A percentile compares a stretch with the other conserved stretches of the same genome.
Evolutionary conservation across 2,888 invertebrate genomes (phyloP).

Genomic region (Clostera curtula): DNA sequence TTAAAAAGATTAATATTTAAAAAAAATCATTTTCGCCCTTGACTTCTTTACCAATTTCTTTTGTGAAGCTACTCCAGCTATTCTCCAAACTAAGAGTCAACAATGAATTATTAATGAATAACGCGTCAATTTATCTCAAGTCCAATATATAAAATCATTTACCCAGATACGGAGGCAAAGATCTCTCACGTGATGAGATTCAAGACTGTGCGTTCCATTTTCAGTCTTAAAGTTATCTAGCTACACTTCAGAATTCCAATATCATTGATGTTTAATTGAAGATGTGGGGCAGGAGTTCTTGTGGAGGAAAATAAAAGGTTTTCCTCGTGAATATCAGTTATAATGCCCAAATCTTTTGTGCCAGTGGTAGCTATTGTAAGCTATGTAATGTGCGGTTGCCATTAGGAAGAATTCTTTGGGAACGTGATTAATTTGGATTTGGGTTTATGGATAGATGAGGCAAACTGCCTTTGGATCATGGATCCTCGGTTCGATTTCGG

Average conservation of each 20-base stretch:
- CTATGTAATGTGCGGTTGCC: slow-evolving; percentile 9
- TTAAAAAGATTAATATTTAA: too few species aligned
- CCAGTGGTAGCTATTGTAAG: slow-evolving; percentile 14
- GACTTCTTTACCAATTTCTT: too few species aligned
- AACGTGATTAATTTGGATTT: too few species aligned
- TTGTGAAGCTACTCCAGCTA: too few species aligned
- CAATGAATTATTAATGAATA: slow-evolving; percentile 12
- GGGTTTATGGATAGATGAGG: too few species aligned
- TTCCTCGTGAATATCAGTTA: slow-evolving; percentile 5
- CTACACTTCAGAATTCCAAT: not conserved
- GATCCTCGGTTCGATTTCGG: too few species aligned
- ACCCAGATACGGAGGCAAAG: not conserved
- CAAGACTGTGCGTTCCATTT: not conserved
- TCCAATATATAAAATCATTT: slow-evolving; percentile 10
- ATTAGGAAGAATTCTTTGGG: slow-evolving; percentile 8
- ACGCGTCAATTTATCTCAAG: slow-evolving; percentile 10
- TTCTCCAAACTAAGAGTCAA: slow-evolving; percentile 1
- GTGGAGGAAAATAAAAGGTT: slow-evolving; percentile 1
- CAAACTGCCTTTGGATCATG: too few species aligned
- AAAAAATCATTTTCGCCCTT: too few species aligned
- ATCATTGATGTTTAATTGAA: not conserved
- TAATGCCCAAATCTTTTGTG: slow-evolving; percentile 8
- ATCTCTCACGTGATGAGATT: not conserved
- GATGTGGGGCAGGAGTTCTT: slow-evolving; percentile 2
- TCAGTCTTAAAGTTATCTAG: not conserved